Base-by-base conservation (phyloP, 2,113 vertebrate genomes). In the Lanius collurio region DNA sequence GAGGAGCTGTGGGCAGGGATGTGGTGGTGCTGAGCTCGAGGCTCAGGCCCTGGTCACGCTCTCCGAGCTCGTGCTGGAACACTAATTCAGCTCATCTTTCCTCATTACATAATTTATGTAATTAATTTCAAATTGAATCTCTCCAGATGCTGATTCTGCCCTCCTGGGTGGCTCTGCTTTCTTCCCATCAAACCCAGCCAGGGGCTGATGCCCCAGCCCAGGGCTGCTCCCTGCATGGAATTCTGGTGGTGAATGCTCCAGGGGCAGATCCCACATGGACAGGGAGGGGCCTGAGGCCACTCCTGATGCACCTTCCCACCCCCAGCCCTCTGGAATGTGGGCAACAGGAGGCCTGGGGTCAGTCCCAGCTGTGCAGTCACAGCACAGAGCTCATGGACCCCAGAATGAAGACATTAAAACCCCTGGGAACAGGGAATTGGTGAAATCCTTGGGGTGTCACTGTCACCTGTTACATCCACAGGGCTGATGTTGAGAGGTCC, bases 91-190 rank as follows among this genome's bases (percentile, higher is more conserved):
- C 94, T 97, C 49, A 90, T 97, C 74, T 96, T 33, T 74, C 1
- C 89, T 90, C 96, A 57, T 95, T 65, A 89, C 65, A 4, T 83
- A 41, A 94, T 83, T 94, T 90, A 33, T 73, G 35, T 81, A 31
- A 95, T 91, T 95, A 78, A 95, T 96, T 96, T 76, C 65, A 50
- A 56, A 64, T 31, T 15, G 17, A 88, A 47, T 80, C 37, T 76
- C 82, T 82, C 42, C 94, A 90, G 85, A 87, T 90, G 96, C 85
- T 52, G 74, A 24, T 73, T 77, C 76, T 96, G 47, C 31, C 77
- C 59, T 75, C 90, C 59, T 68, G 76, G 63, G 71, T 77, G 83
- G 63, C 71, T 30, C 71, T 74, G 68, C 37, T 77, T 55, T 31
- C 41, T 31, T 37, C n/a, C 46, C 14, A 1, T 76, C 59, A 77